Percentiles rank a stretch among this genome's conserved stretches.
Conservation (phyloP, 2,888 invertebrate species). For the Synanthedon myopaeformis region DNA sequence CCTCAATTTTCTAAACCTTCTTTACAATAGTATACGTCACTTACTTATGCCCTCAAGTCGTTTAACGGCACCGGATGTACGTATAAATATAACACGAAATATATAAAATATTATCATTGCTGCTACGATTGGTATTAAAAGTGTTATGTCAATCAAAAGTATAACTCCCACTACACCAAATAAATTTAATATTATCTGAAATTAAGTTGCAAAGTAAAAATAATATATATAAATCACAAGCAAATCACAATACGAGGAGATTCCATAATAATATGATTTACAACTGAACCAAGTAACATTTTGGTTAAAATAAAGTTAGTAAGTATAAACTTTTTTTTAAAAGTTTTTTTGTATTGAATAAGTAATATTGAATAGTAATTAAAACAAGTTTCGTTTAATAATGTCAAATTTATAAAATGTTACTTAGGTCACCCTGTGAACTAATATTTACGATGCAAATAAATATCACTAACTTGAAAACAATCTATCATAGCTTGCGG, state of each 20-base stretch:
- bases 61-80: conserved; percentile 78
- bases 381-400: background rate
- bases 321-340: no score
- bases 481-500: conserved; percentile 81
- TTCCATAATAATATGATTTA: no score
- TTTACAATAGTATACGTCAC: conserved; percentile 16
- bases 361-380: background rate
- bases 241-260: no score
- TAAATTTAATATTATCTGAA: conserved; percentile 80
- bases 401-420: background rate
- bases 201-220: conserved; percentile 5
- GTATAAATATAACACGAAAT: conserved; percentile 74
- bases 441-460: background rate
- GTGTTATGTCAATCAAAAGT: conserved; percentile 67
- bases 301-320: no score
- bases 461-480: conserved; percentile 51
- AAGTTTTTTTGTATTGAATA: no score
- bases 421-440: background rate
- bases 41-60: conserved; percentile 75
- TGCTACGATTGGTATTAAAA: conserved; percentile 63
- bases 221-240: no score
- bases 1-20: background rate
- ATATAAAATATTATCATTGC: conserved; percentile 72
- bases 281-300: no score
- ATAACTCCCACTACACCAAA: conserved; percentile 83